Evolutionary conservation across 2,113 vertebrate species (phyloP).

Genomic region (Gadus macrocephalus): DNA sequence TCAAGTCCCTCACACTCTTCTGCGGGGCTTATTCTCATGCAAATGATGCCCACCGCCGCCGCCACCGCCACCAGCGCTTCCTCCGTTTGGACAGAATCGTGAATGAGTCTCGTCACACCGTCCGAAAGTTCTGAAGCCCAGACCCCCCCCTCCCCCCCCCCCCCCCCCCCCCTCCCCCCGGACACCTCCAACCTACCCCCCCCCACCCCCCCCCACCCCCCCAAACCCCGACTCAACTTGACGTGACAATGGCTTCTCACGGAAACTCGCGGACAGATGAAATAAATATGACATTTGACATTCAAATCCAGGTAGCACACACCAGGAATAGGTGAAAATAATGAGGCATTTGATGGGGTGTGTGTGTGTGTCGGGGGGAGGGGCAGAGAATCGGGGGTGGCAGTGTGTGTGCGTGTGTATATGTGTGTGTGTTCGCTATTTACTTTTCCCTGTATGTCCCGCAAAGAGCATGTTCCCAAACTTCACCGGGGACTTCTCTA

Average conservation of each 20-base stretch:
- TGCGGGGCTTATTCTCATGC: conserved; percentile 69
- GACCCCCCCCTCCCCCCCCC: background rate
- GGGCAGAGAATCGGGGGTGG: conserved; percentile 29
- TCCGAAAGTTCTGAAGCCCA: conserved; percentile 57
- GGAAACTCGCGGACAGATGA: conserved; percentile 41
- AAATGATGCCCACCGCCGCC: conserved; percentile 61
- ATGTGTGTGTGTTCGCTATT: conserved; percentile 49
- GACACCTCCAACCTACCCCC: too few relatives aligned
- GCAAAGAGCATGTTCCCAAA: conserved; percentile 49
- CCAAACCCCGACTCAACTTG: background rate
- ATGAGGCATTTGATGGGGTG: conserved; percentile 64
- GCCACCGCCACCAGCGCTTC: too few relatives aligned
- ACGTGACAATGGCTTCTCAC: conserved; percentile 52
- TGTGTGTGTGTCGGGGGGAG: conserved; percentile 18
- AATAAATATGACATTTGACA: conserved; percentile 68
- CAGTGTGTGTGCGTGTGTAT: background rate
- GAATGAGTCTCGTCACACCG: conserved; percentile 73
- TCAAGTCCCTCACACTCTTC: conserved; percentile 67
- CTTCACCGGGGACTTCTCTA: conserved; percentile 55
- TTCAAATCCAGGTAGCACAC: conserved; percentile 61
- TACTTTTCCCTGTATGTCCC: conserved; percentile 53
- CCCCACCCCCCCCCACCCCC: too few relatives aligned
- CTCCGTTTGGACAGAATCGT: conserved; percentile 67
- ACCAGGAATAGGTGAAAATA: conserved; percentile 70
- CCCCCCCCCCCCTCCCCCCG: too few relatives aligned